These are phyloP conservation scores for Eutrigla gurnardus DNA, from an alignment of 2,797 vertebrate species.

Conservation along the genomic window DNA sequence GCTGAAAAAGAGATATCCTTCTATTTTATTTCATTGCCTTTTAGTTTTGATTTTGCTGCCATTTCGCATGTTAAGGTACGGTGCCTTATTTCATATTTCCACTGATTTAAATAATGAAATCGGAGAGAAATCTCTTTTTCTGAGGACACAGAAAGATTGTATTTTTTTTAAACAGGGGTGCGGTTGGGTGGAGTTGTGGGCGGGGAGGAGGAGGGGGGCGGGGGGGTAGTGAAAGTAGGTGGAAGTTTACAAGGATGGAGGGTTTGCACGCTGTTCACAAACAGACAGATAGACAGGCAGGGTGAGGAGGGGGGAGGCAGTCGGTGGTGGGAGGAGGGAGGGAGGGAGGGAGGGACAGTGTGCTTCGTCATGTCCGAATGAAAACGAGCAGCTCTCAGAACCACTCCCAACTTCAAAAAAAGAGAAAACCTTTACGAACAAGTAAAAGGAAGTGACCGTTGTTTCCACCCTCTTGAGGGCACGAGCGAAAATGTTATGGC, in stretches of 20 bases:
- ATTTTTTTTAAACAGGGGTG: slow-evolving; percentile 56
- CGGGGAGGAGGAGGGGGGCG: not conserved
- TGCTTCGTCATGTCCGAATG: slow-evolving; percentile 80
- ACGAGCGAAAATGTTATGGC: slow-evolving; percentile 34
- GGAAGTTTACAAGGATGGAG: slow-evolving; percentile 60
- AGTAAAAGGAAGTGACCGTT: slow-evolving; percentile 44
- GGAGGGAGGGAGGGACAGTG: slow-evolving; percentile 53
- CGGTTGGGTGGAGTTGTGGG: slow-evolving; percentile 14
- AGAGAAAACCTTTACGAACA: slow-evolving; percentile 45
- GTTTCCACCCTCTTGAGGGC: slow-evolving; percentile 32
- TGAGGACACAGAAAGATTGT: slow-evolving; percentile 84
- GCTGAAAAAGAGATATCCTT: slow-evolving; percentile 85
- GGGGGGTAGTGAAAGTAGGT: slow-evolving; percentile 37
- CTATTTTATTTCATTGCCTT: slow-evolving; percentile 79
- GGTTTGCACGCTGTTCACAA: slow-evolving; percentile 74
- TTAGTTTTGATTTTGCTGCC: slow-evolving; percentile 56
- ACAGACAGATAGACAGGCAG: slow-evolving; percentile 70
- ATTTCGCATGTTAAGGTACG: slow-evolving; percentile 67
- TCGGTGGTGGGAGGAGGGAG: not conserved
- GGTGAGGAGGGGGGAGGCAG: slow-evolving; percentile 26
- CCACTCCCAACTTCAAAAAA: slow-evolving; percentile 63
- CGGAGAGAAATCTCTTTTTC: slow-evolving; percentile 86
- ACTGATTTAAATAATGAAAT: slow-evolving; percentile 80
- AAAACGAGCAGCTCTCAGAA: slow-evolving; percentile 79
- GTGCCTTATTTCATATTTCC: slow-evolving; percentile 64